These are phyloP conservation scores for Diorhabda carinulata DNA, from an alignment of 1,140 invertebrate genomes.

Conservation along the genomic window DNA sequence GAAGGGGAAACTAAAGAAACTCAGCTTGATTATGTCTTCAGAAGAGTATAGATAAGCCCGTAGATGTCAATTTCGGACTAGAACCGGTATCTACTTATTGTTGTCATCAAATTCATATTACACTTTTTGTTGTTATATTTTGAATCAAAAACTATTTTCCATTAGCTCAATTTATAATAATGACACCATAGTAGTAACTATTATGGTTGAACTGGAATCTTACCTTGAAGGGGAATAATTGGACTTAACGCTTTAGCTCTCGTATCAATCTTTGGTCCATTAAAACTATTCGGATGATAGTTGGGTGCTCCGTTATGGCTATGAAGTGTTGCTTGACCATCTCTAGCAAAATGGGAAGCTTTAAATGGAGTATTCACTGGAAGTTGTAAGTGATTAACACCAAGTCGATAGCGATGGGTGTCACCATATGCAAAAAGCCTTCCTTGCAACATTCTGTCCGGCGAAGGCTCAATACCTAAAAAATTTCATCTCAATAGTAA, in stretches of 20 bases:
- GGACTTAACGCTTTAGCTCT: slow-evolving; percentile 54
- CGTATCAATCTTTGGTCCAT: slow-evolving; percentile 64
- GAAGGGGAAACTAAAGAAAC: too few relatives aligned
- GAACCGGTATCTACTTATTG: too few relatives aligned
- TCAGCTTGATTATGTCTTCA: too few relatives aligned
- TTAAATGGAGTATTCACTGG: slow-evolving; percentile 82
- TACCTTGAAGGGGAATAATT: slow-evolving; percentile 45
- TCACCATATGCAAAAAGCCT: slow-evolving; percentile 85
- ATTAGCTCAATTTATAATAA: too few relatives aligned
- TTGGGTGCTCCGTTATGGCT: slow-evolving; percentile 82
- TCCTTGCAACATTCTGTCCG: slow-evolving; percentile 86
- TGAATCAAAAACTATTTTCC: too few relatives aligned
- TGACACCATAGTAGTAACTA: too few relatives aligned
- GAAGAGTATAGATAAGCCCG: too few relatives aligned
- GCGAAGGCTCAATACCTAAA: slow-evolving; percentile 73
- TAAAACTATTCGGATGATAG: slow-evolving; percentile 95
- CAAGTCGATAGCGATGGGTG: slow-evolving; percentile 83
- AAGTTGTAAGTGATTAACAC: slow-evolving; percentile 83
- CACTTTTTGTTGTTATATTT: too few relatives aligned
- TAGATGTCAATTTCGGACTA: too few relatives aligned
- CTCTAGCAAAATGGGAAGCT: slow-evolving; percentile 72
- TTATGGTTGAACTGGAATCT: too few relatives aligned
- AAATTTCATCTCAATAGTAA: not conserved
- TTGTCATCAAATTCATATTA: too few relatives aligned
- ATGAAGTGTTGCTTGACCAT: slow-evolving; percentile 69